phyloP scores from a whole-genome alignment of 1,140 invertebrate genomes.

The Mesaphorura yosii region DNA sequence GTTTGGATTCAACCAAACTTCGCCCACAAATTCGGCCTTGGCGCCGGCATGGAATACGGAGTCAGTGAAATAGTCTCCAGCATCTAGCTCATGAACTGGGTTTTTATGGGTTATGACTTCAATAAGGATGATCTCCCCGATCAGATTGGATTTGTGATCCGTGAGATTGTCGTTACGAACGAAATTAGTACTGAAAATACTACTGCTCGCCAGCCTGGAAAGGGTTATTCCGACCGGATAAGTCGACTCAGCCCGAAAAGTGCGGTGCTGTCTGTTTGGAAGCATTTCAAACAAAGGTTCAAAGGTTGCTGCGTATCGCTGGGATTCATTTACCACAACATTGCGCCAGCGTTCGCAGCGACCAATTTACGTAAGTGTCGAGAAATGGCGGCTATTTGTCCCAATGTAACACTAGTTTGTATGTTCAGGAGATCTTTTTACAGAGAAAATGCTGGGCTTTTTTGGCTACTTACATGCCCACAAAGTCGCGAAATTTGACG shows the following conservation, averaged over 20 bases:
- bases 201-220: too few species aligned
- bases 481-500: slow-evolving; percentile 10
- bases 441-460: slow-evolving; percentile 3
- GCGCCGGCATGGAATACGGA: slow-evolving; percentile 1
- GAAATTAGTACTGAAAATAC: neutral
- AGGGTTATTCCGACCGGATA: neutral
- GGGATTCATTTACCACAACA: slow-evolving; percentile 17
- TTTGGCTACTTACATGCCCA: slow-evolving; percentile 10
- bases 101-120: slow-evolving; percentile 14
- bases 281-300: neutral
- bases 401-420: neutral
- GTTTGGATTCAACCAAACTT: slow-evolving; percentile 21
- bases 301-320: slow-evolving; percentile 10
- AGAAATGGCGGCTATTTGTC: neutral
- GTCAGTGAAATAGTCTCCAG: slow-evolving; percentile 2
- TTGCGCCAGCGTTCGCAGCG: slow-evolving; percentile 11
- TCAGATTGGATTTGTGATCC: slow-evolving; percentile 10
- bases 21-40: slow-evolving; percentile 14
- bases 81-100: slow-evolving; percentile 7
- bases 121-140: slow-evolving; percentile 14
- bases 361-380: slow-evolving; percentile 4
- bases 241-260: neutral
- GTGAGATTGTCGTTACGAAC: slow-evolving; percentile 5
- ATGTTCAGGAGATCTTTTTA: neutral
- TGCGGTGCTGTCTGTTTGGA: neutral